phyloP scores from a whole-genome alignment of 2,888 invertebrate genomes.

The Scaptomyza cyrtandrae region DNA sequence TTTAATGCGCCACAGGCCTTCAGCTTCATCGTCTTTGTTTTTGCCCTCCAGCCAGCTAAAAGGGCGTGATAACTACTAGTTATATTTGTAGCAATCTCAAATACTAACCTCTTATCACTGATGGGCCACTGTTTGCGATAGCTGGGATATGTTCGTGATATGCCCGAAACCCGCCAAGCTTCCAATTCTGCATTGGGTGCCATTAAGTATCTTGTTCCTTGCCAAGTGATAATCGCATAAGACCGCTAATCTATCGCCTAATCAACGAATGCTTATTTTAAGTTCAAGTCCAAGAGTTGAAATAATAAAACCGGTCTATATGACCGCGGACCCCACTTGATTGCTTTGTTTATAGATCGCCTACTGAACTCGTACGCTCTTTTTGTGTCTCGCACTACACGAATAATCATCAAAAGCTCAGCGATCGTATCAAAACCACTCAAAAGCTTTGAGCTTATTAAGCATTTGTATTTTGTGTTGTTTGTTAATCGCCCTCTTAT shows the following conservation, averaged over 20 bases:
- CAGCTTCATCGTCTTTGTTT: slow-evolving; percentile 88
- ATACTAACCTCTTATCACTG: slow-evolving; percentile 71
- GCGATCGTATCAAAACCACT: slow-evolving; percentile 14
- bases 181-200: slow-evolving; percentile 54
- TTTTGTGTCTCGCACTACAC: slow-evolving; percentile 24
- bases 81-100: background rate
- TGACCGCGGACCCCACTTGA: slow-evolving; percentile 6
- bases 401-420: slow-evolving; percentile 56
- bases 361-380: slow-evolving; percentile 34
- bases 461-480: background rate
- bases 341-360: slow-evolving; percentile 40
- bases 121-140: slow-evolving; percentile 70
- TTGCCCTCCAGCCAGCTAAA: slow-evolving; percentile 88
- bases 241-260: slow-evolving; percentile 4
- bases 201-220: slow-evolving; percentile 37
- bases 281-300: slow-evolving; percentile 41
- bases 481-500: slow-evolving; percentile 20
- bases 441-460: slow-evolving; percentile 37
- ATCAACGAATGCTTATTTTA: background rate
- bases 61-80: background rate
- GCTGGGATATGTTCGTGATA: slow-evolving; percentile 80
- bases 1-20: slow-evolving; percentile 90
- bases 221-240: background rate
- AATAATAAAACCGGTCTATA: slow-evolving; percentile 39
- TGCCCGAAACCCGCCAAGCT: slow-evolving; percentile 76